Percentiles rank a stretch among this genome's conserved stretches.
Evolutionary conservation across 2,113 vertebrate species (phyloP).

Genomic region (Lucifuga dentata): DNA sequence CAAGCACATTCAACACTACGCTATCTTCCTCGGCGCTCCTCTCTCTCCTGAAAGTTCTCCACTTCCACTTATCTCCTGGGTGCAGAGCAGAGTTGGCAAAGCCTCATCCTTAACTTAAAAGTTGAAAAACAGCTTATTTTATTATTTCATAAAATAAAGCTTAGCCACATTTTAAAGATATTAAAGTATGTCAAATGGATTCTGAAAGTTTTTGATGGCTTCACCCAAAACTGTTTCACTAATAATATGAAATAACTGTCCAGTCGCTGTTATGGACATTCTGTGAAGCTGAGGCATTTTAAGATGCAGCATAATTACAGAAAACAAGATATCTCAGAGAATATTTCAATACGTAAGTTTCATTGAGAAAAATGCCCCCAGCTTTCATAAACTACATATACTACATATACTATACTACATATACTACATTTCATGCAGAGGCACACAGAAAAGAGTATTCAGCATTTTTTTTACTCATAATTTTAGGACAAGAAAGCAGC

Average conservation of each 20-base stretch:
- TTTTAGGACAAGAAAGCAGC: slow-evolving; percentile 13
- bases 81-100: neutral
- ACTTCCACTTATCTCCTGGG: slow-evolving; percentile 4
- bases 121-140: slow-evolving; percentile 7
- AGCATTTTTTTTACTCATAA: slow-evolving; percentile 11
- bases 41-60: slow-evolving; percentile 1
- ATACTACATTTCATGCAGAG: slow-evolving; percentile 37
- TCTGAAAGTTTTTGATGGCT: neutral
- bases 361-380: slow-evolving; percentile 20
- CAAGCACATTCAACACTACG: no score
- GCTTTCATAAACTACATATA: slow-evolving; percentile 18
- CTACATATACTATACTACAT: no score
- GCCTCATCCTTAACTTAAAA: neutral
- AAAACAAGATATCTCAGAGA: slow-evolving; percentile 17
- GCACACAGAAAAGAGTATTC: slow-evolving; percentile 16
- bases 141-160: neutral
- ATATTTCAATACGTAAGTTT: slow-evolving; percentile 13
- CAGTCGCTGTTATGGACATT: slow-evolving; percentile 1
- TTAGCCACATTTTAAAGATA: slow-evolving; percentile 6
- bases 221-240: neutral
- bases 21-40: neutral
- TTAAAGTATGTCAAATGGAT: neutral
- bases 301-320: slow-evolving; percentile 6
- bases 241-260: slow-evolving; percentile 12
- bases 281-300: neutral